phyloP scores from a whole-genome alignment of 1,140 invertebrate genomes.

The Eurosta solidaginis region DNA sequence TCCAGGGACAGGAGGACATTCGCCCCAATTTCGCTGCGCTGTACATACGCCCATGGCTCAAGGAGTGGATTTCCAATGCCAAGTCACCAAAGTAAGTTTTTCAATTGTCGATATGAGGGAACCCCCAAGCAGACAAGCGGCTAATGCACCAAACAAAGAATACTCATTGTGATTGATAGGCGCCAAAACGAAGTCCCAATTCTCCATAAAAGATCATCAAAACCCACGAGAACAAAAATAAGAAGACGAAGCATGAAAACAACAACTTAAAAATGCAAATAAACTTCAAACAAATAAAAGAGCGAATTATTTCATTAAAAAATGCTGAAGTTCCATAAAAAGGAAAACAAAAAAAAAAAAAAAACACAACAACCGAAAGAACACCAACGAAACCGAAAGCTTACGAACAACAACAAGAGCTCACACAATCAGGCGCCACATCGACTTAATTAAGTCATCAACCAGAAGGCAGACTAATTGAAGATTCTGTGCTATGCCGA shows the following conservation, averaged over 20 bases:
- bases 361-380: not conserved
- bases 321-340: no score
- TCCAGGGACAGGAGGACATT: no score
- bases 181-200: not conserved
- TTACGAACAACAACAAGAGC: not conserved
- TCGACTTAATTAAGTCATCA: conserved; percentile 60
- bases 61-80: not conserved
- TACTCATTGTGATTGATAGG: conserved; percentile 17
- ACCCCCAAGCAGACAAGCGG: not conserved
- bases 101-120: not conserved
- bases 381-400: conserved; percentile 10
- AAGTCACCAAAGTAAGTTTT: not conserved
- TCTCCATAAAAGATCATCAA: not conserved
- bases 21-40: no score
- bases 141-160: not conserved
- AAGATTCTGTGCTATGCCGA: conserved; percentile 48
- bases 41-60: no score
- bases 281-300: not conserved
- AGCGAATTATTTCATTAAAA: not conserved
- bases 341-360: not conserved
- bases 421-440: conserved; percentile 36
- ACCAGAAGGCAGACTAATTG: conserved; percentile 61
- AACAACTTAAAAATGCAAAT: not conserved
- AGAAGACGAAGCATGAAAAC: not conserved
- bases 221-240: not conserved